These are phyloP conservation scores for Megaustenia siamemsis DNA, from an alignment of 2,888 invertebrate species.

Conservation along the genomic window DNA sequence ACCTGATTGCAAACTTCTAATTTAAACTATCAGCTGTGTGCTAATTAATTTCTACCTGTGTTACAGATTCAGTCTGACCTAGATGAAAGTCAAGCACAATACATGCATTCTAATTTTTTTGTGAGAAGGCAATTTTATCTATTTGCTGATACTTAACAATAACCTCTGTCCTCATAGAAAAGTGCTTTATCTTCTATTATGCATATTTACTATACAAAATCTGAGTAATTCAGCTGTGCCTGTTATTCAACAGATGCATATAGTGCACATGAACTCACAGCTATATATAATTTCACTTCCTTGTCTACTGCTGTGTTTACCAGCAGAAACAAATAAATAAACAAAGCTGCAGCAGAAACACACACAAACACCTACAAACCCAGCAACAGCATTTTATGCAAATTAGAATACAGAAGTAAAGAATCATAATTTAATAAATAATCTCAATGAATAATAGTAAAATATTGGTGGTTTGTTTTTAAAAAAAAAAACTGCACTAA, in stretches of 20 bases:
- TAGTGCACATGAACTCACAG: no score
- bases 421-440: no score
- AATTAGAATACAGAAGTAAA: no score
- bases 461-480: no score
- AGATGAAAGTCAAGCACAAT: conserved; percentile 1
- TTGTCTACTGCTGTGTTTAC: no score
- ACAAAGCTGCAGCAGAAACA: no score
- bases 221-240: neutral
- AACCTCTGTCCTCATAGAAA: neutral
- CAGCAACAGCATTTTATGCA: no score
- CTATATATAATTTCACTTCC: no score
- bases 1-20: neutral
- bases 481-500: no score
- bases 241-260: neutral
- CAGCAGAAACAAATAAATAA: no score
- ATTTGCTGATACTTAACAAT: neutral
- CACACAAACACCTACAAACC: no score
- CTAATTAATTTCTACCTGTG: neutral
- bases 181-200: neutral
- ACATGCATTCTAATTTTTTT: neutral
- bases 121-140: neutral
- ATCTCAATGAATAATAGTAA: no score
- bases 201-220: neutral
- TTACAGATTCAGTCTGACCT: neutral
- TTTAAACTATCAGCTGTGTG: neutral